phyloP scores from a whole-genome alignment of 1,140 invertebrate genomes.

The Scaptomyza montana region DNA sequence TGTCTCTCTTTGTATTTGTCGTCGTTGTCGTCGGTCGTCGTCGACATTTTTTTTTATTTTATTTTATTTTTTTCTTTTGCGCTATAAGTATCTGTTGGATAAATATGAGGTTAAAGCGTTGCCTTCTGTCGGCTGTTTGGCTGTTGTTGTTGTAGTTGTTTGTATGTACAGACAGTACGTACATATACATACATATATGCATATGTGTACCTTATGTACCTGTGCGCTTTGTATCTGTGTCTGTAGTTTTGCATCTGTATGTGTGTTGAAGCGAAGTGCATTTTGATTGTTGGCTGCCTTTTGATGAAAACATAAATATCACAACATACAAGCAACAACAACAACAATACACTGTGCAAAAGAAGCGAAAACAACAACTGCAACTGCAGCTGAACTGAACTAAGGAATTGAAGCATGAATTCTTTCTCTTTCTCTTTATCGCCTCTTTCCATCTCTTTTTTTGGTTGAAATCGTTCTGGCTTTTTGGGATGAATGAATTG shows the following conservation, averaged over 20 bases:
- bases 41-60: constrained; percentile 36
- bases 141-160: constrained; percentile 38
- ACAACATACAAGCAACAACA: constrained; percentile 22
- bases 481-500: constrained; percentile 71
- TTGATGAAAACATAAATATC: constrained; percentile 81
- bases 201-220: constrained; percentile 40
- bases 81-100: constrained; percentile 83
- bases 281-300: constrained; percentile 81
- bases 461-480: constrained; percentile 20
- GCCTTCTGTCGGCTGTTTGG: constrained; percentile 72
- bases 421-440: constrained; percentile 13
- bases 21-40: constrained; percentile 35
- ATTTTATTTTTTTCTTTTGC: constrained; percentile 55
- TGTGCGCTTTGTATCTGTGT: constrained; percentile 44
- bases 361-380: constrained; percentile 46
- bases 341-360: constrained; percentile 19
- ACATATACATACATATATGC: constrained; percentile 16
- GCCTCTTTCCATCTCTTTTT: constrained; percentile 17
- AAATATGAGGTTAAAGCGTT: constrained; percentile 83
- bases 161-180: constrained; percentile 5
- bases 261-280: constrained; percentile 59
- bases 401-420: constrained; percentile 46
- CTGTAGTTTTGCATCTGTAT: constrained; percentile 48
- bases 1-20: constrained; percentile 59
- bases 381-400: constrained; percentile 45